These are phyloP conservation scores for Epinephelus lanceolatus DNA, from an alignment of 2,113 vertebrate species.

Conservation along the genomic window DNA sequence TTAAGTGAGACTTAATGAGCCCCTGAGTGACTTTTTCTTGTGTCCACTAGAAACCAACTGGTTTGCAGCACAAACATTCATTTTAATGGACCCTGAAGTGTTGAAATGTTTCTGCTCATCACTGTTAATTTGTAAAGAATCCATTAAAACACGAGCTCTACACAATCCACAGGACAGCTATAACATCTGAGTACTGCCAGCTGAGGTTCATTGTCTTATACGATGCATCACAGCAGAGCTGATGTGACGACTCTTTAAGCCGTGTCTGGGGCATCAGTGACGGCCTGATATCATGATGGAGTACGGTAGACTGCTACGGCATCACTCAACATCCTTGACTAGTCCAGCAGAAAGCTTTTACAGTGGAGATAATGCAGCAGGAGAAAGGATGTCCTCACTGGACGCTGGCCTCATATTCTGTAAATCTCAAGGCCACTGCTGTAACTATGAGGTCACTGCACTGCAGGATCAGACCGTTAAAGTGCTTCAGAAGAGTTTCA, in stretches of 20 bases:
- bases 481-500: too few relatives aligned
- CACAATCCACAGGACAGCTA: too few relatives aligned
- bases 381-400: neutral
- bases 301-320: neutral
- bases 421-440: neutral
- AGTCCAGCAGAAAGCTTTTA: neutral
- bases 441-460: neutral
- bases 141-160: too few relatives aligned
- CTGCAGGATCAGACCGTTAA: too few relatives aligned
- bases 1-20: too few relatives aligned
- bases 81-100: too few relatives aligned
- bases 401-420: neutral
- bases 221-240: neutral
- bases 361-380: neutral
- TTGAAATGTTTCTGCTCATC: neutral
- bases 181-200: neutral
- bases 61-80: too few relatives aligned
- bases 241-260: conserved; percentile 2
- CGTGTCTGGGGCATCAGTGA: neutral
- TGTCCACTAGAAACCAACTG: too few relatives aligned
- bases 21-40: too few relatives aligned
- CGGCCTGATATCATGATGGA: neutral
- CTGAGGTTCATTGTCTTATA: neutral
- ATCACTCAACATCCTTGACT: neutral
- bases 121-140: neutral